phyloP scores from a whole-genome alignment of 1,140 invertebrate genomes.

The Euschistus heros region DNA sequence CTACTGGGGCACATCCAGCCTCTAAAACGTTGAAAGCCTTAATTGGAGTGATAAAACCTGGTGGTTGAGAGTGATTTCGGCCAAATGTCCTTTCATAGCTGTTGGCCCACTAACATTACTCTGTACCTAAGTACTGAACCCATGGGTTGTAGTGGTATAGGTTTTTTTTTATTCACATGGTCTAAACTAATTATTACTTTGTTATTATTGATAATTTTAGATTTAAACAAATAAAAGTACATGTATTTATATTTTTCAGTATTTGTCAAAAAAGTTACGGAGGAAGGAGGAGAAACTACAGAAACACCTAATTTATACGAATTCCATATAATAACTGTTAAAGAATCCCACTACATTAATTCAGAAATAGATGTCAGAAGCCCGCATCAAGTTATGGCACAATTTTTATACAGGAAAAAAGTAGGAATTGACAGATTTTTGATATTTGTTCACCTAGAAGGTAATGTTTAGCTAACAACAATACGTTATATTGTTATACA shows the following conservation, averaged over 20 bases:
- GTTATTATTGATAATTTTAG: not conserved
- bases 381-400: slow-evolving; percentile 57
- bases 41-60: no score
- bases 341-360: slow-evolving; percentile 39
- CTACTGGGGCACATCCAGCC: no score
- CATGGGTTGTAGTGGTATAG: no score
- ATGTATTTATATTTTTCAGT: slow-evolving; percentile 25
- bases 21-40: no score
- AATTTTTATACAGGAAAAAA: slow-evolving; percentile 64
- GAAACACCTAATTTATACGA: slow-evolving; percentile 38
- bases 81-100: no score
- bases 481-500: no score
- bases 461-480: no score
- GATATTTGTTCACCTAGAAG: slow-evolving; percentile 65
- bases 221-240: not conserved
- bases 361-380: slow-evolving; percentile 41
- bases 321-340: slow-evolving; percentile 49
- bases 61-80: no score
- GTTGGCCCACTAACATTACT: no score
- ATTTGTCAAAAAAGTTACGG: slow-evolving; percentile 23
- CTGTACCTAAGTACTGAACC: no score
- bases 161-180: no score
- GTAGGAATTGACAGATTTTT: slow-evolving; percentile 50
- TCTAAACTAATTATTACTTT: no score
- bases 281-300: slow-evolving; percentile 25